Evolutionary conservation across 2,113 vertebrate genomes (phyloP), one percentile per base, ranked within the genome.

Genomic region (Maylandia zebra): DNA sequence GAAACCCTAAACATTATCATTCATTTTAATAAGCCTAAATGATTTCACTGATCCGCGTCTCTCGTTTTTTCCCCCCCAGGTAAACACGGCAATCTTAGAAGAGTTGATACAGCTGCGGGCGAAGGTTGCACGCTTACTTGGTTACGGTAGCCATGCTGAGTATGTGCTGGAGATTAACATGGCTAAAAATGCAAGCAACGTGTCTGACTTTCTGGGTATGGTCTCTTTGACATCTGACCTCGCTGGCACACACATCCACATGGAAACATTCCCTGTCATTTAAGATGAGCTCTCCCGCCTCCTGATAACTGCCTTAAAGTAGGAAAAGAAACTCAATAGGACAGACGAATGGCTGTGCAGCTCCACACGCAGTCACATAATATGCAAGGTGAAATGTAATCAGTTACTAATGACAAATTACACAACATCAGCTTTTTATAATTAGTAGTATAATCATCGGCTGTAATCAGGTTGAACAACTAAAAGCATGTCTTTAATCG

Each of bases 91-190:
- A 53, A 98, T 99, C 92, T 97, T 99, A 4, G 97, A 97, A 64
- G 93, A 97, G 66, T 89, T 99, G 83, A 96, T 99, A 66, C 95
- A 96, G 16, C 94, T 99, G 88, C 94, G 98, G 48, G 96, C 98
- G 82, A 96, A 97, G 94, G 92, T 97, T 19, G 97, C 98, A 84
- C 95, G 94, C 81, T 94, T 99, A 34, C 97, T 99, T 3, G 98
- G 98, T 76, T 98, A 98, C 71, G 96, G 89, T 82, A 97, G 96
- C 74, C 97, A 99, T 55, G 98, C 98, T 27, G 96, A 98, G 93
- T 99, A 98, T 93, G 97, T 98, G 69, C 96, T 99, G 89, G 98
- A 99, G 90, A 90, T 98, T 90, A 99, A 98, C 95, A 98, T 98
- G 90, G 98, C 98, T 2, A 97, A 98, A 96, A 98, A 96, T 86